Conservation (phyloP, 2,888 invertebrate genomes). For the Embidobia sp. region DNA sequence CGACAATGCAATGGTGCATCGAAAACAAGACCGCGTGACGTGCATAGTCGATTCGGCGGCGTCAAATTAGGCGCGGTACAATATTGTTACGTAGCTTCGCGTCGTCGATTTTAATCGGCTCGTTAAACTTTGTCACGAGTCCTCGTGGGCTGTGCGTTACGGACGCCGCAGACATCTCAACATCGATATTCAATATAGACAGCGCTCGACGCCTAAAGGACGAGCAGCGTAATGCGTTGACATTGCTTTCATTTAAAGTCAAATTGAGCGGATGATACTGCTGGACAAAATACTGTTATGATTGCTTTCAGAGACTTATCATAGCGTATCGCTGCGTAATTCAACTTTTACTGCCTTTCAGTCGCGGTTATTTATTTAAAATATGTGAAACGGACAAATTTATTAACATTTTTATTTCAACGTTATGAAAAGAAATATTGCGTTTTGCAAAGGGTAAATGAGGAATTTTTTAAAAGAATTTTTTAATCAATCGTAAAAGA, state of each 20-base stretch:
- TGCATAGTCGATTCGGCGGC: constrained; percentile 42
- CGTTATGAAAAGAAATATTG: too few relatives aligned
- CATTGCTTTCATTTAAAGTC: constrained; percentile 14
- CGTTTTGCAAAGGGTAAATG: too few relatives aligned
- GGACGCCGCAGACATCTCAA: constrained; percentile 19
- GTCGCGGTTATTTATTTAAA: too few relatives aligned
- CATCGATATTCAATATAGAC: constrained; percentile 55
- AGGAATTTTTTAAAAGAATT: too few relatives aligned
- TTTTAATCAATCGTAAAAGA: too few relatives aligned
- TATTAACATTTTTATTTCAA: too few relatives aligned
- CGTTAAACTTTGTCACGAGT: constrained; percentile 67
- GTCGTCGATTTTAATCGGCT: constrained; percentile 69
- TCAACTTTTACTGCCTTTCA: too few relatives aligned
- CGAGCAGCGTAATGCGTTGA: constrained; percentile 6
- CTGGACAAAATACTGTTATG: neutral
- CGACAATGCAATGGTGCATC: constrained; percentile 26
- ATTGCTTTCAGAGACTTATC: too few relatives aligned
- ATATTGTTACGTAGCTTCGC: constrained; percentile 39
- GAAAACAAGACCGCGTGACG: constrained; percentile 52
- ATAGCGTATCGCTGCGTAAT: too few relatives aligned
- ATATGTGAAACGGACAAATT: too few relatives aligned
- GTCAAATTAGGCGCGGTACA: constrained; percentile 52
- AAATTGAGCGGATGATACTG: constrained; percentile 6
- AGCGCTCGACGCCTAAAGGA: constrained; percentile 14
- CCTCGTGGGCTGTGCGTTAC: constrained; percentile 8